These are phyloP conservation scores for Zosterops borbonicus DNA, from an alignment of 2,113 vertebrate genomes.

Conservation along the genomic window DNA sequence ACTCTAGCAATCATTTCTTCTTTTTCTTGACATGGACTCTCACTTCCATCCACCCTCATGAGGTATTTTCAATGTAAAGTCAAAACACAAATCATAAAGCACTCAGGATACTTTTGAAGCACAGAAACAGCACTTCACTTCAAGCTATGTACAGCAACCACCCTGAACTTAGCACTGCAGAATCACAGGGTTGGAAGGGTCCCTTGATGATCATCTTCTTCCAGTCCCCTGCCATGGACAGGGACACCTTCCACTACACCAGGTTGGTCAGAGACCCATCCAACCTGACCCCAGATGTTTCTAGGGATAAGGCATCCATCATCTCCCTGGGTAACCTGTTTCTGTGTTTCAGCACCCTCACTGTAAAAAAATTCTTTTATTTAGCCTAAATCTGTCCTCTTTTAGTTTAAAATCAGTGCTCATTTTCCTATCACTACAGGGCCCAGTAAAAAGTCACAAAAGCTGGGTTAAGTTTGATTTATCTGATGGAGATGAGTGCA, in stretches of 20 bases:
- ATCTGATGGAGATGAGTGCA: background rate
- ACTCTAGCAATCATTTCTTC: background rate
- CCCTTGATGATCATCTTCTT: background rate
- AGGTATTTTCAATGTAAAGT: background rate
- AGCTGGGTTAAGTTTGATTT: background rate
- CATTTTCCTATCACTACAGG: too few species aligned
- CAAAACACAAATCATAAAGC: background rate
- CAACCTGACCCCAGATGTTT: background rate
- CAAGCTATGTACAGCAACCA: background rate
- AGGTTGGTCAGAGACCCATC: background rate
- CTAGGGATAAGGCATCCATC: background rate
- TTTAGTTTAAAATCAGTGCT: background rate
- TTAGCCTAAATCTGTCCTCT: background rate
- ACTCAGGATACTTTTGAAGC: fast-evolving
- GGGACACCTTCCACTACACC: background rate
- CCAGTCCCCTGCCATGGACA: background rate
- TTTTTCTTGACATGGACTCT: background rate
- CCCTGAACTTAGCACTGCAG: background rate
- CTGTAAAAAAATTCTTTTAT: fast-evolving
- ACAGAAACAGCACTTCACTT: background rate
- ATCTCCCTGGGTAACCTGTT: background rate
- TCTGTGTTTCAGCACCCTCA: background rate
- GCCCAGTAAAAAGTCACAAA: background rate
- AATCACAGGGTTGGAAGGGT: background rate
- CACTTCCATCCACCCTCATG: fast-evolving